Conservation (phyloP, 2,797 vertebrate species). For the Mycteria americana region DNA sequence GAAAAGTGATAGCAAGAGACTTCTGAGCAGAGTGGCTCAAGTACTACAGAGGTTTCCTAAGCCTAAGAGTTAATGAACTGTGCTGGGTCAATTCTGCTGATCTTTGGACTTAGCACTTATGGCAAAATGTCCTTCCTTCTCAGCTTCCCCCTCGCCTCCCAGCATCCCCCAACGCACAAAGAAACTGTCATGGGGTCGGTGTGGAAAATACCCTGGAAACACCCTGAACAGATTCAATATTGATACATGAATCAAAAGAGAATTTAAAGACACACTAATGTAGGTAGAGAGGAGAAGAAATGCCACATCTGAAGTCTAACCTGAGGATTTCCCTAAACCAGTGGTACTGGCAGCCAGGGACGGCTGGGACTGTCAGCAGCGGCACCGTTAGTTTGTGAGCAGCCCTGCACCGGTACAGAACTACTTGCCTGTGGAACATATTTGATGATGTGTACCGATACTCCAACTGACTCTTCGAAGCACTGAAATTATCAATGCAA, state of each 20-base stretch:
- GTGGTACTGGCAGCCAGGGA: not conserved
- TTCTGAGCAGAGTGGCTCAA: not conserved
- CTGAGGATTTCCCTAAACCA: not conserved
- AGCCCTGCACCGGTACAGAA: not conserved
- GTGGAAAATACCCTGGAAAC: not conserved
- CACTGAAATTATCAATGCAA: not conserved
- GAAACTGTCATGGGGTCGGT: rapidly evolving
- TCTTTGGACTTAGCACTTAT: rapidly evolving
- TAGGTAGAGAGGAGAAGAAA: not conserved
- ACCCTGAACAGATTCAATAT: not conserved
- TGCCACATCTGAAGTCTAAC: not conserved
- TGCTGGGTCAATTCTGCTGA: not conserved
- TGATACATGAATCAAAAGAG: not conserved
- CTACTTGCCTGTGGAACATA: not conserved
- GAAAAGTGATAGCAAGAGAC: not conserved
- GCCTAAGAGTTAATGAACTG: not conserved
- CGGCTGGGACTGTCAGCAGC: not conserved
- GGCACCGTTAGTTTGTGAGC: not conserved
- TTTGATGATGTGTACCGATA: not conserved
- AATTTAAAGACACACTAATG: not conserved
- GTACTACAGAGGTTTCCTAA: not conserved
- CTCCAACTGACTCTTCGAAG: not conserved
- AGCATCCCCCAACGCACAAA: too few relatives aligned
- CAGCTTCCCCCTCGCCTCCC: not conserved
- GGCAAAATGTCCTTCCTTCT: not conserved